Evolutionary conservation across 1,140 invertebrate genomes (phyloP), one percentile per base, ranked within the genome.

Genomic region (Ceratina calcarata): DNA sequence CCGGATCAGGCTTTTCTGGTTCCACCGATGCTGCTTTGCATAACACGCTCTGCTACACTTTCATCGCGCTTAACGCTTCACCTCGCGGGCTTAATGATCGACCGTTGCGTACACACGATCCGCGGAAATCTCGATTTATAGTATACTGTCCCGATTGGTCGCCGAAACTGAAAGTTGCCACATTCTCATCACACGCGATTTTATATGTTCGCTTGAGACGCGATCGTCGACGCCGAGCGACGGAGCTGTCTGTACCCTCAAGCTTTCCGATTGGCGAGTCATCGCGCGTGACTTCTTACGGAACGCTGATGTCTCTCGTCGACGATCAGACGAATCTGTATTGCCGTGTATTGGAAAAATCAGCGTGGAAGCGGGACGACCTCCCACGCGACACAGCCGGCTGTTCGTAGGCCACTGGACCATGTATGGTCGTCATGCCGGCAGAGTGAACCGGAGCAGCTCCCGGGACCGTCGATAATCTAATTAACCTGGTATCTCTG

Each of bases 341-440:
- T 84, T 75, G 49, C 57, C 20, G 27, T 15, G 80, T 10, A n/a
- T 65, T 73, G 75, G 78, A 85, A 85, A 86, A 85, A 86, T 20
- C 45, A 16, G 15, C 70, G 66, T 53, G 60, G 49, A 55, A 64
- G 70, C 74, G 18, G 49, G 58, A 55, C 84, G 82, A 85, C 84
- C 84, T 86, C 84, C 84, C 84, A 86, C 84, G 84, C 84, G 84
- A 80, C 51, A 74, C 37, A 61, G n/a, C 55, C 51, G 74, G 71
- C 73, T 65, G 67, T 71, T 83, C 68, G 84, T 82, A 76, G 72
- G 57, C 32, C 24, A 61, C 45, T 71, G 84, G 72, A 86, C 84
- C 84, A 86, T 86, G 84, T 86, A 86, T 83, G 84, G 84, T 62
- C 76, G 84, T 73, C 62, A 61, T 15, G 67, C 66, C 12, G 60